Percentiles rank a stretch among this genome's conserved stretches.
These are phyloP conservation scores for Enteromius anoplus DNA, from an alignment of 2,797 vertebrate species.

Conservation along the genomic window DNA sequence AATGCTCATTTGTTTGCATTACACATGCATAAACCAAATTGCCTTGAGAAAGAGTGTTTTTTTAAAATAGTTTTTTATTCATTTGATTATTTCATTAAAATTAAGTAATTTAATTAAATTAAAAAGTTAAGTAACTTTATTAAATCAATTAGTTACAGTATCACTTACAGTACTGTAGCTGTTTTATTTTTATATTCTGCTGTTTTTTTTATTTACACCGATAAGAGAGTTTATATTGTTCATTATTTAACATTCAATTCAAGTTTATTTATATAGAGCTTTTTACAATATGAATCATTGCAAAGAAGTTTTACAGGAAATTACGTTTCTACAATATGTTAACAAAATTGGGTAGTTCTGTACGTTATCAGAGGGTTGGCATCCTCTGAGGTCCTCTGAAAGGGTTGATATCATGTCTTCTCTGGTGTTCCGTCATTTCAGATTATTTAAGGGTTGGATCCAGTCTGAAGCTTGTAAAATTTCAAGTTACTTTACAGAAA, in stretches of 20 bases:
- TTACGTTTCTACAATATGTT: too few species aligned
- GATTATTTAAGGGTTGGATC: too few species aligned
- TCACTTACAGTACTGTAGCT: background rate
- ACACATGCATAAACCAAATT: conserved; percentile 24
- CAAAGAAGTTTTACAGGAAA: too few species aligned
- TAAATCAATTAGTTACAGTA: background rate
- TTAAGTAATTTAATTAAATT: background rate
- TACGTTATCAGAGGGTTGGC: too few species aligned
- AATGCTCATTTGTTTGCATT: conserved; percentile 10
- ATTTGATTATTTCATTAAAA: background rate
- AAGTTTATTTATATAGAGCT: too few species aligned
- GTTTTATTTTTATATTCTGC: background rate
- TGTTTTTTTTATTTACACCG: background rate
- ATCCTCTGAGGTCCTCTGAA: too few species aligned
- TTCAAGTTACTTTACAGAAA: too few species aligned
- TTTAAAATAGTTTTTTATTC: background rate
- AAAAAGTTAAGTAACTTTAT: background rate
- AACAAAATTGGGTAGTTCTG: too few species aligned
- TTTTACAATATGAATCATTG: too few species aligned
- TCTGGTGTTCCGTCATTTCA: too few species aligned
- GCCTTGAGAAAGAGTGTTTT: background rate
- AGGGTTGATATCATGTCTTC: too few species aligned
- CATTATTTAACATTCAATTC: background rate
- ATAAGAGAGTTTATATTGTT: background rate
- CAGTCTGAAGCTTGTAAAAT: too few species aligned